Evolutionary conservation across 2,888 invertebrate species (phyloP).

Genomic region (Agonopterix arenella): DNA sequence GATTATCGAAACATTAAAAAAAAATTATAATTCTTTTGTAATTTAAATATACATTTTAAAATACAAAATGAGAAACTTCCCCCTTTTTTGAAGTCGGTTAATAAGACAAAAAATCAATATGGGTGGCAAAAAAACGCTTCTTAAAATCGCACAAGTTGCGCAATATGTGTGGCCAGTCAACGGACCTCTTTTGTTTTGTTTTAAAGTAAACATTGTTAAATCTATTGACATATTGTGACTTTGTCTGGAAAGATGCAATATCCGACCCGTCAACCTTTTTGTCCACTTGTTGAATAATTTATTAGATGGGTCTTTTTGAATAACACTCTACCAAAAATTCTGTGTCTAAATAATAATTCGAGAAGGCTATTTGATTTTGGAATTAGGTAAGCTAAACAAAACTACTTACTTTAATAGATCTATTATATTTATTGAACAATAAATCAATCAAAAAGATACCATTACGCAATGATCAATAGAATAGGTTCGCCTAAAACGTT

Average conservation of each 20-base stretch:
- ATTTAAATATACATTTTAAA: too few species aligned
- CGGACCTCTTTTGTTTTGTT: constrained; percentile 26
- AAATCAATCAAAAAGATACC: constrained; percentile 9
- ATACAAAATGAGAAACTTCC: too few species aligned
- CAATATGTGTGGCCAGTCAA: constrained; percentile 55
- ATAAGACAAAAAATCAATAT: too few species aligned
- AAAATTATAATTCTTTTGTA: too few species aligned
- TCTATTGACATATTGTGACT: constrained; percentile 16
- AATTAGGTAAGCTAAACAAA: not conserved
- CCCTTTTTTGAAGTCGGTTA: too few species aligned
- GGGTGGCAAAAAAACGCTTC: too few species aligned
- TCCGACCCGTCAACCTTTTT: constrained; percentile 17
- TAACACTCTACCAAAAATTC: too few species aligned
- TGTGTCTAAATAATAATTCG: too few species aligned
- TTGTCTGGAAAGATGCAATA: constrained; percentile 10
- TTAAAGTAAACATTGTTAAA: constrained; percentile 45
- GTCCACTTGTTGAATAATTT: constrained; percentile 4
- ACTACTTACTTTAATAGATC: not conserved
- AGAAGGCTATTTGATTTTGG: too few species aligned
- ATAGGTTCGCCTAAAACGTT: constrained; percentile 26
- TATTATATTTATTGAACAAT: constrained; percentile 2
- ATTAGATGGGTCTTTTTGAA: not conserved
- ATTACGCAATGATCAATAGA: constrained; percentile 16
- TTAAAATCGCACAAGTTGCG: constrained; percentile 12
- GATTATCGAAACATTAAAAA: too few species aligned